phyloP scores from a whole-genome alignment of 2,797 vertebrate genomes.

The Podarcis siculus region DNA sequence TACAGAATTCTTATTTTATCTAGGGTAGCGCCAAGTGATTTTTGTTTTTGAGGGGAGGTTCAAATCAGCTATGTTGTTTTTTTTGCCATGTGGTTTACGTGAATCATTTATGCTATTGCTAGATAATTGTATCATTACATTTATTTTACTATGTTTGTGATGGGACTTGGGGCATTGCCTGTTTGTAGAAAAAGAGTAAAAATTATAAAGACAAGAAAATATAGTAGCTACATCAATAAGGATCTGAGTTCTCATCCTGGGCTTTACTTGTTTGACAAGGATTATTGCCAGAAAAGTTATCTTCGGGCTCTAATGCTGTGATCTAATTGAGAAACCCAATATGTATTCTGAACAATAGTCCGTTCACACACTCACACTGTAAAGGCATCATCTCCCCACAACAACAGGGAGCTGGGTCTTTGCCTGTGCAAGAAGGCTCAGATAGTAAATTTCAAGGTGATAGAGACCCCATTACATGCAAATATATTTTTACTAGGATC shows the following conservation, averaged over 20 bases:
- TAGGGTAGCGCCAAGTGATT: background rate
- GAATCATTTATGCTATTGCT: slow-evolving; percentile 5
- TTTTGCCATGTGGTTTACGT: background rate
- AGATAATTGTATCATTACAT: background rate
- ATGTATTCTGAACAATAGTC: background rate
- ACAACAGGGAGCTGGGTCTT: background rate
- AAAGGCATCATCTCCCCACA: background rate
- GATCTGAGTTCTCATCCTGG: background rate
- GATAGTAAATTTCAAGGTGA: background rate
- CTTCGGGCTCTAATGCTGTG: background rate
- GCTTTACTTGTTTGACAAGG: background rate
- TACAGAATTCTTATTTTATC: background rate
- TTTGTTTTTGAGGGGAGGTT: background rate
- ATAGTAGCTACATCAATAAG: background rate
- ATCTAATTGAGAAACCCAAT: background rate
- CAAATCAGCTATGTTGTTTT: background rate
- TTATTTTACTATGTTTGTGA: background rate
- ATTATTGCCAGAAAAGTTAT: background rate
- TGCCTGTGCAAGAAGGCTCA: background rate
- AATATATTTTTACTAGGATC: background rate
- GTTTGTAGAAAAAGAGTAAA: background rate
- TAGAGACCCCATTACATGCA: background rate
- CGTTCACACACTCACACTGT: background rate
- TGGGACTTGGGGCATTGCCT: background rate
- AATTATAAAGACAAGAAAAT: background rate